A percentile compares a stretch with the other conserved stretches of the same genome.
Conservation (phyloP, 1,140 invertebrate genomes). For the Drosophila suzukii region DNA sequence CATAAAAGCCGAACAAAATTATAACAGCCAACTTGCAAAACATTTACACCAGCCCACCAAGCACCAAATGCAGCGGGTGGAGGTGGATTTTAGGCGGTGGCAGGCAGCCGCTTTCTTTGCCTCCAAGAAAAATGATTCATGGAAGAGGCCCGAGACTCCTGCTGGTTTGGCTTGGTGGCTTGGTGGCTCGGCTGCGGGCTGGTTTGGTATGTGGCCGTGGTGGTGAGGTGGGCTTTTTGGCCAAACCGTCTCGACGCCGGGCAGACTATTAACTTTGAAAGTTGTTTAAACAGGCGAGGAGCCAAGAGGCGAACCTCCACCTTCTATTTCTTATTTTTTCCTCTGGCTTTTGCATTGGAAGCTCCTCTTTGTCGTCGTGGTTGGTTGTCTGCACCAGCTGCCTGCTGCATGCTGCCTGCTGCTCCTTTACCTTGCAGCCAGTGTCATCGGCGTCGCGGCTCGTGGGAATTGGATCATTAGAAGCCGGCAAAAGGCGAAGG, state of each 20-base stretch:
- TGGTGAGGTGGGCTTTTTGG: constrained; percentile 52
- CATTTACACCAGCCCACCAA: constrained; percentile 69
- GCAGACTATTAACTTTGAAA: constrained; percentile 83
- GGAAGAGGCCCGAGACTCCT: constrained; percentile 61
- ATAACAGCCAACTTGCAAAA: constrained; percentile 76
- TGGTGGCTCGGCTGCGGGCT: constrained; percentile 27
- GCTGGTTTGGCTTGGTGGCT: constrained; percentile 61
- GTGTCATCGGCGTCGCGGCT: constrained; percentile 79
- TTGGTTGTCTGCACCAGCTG: constrained; percentile 63
- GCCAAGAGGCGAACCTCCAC: constrained; percentile 70
- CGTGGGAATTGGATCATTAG: constrained; percentile 82
- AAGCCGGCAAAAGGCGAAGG: constrained; percentile 66
- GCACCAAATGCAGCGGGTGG: constrained; percentile 18
- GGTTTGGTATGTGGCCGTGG: constrained; percentile 28
- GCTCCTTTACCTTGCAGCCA: constrained; percentile 72
- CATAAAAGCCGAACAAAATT: constrained; percentile 64
- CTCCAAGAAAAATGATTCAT: constrained; percentile 74
- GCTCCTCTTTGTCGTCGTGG: constrained; percentile 66
- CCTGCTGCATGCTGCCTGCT: constrained; percentile 33
- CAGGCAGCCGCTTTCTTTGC: constrained; percentile 61
- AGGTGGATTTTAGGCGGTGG: constrained; percentile 42
- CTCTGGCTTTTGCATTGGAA: constrained; percentile 63
- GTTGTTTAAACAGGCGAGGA: constrained; percentile 80
- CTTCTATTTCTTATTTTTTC: constrained; percentile 69
- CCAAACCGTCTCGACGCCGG: constrained; percentile 72